A percentile compares a stretch with the other conserved stretches of the same genome.
Evolutionary conservation across 2,113 vertebrate species (phyloP).

Genomic region (Amphilophus citrinellus): DNA sequence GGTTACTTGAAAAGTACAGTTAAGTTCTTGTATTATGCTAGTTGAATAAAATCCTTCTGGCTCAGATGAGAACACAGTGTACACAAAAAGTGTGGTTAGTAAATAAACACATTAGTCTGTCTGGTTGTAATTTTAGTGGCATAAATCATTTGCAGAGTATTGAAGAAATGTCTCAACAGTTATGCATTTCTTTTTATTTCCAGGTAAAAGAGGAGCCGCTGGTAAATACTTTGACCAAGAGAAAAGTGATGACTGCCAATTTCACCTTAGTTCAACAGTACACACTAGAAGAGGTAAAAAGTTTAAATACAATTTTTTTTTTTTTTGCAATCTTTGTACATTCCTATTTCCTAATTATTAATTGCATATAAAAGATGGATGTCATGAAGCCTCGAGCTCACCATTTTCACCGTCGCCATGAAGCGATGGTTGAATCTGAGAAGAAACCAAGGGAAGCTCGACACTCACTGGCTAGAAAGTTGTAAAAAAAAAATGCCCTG

Average conservation of each 20-base stretch:
- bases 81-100: not conserved
- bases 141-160: not conserved
- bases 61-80: not conserved
- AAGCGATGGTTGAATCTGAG: not conserved
- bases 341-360: not conserved
- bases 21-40: not conserved
- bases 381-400: not conserved
- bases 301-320: not conserved
- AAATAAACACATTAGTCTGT: not conserved
- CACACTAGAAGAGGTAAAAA: slow-evolving; percentile 88
- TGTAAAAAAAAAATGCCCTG: not conserved
- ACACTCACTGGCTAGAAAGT: not conserved
- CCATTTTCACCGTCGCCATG: not conserved
- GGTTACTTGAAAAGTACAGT: too few relatives aligned
- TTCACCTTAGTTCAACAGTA: slow-evolving; percentile 87
- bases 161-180: not conserved
- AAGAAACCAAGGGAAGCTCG: too few relatives aligned
- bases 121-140: not conserved
- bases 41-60: not conserved
- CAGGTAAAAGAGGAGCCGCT: slow-evolving; percentile 91
- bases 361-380: not conserved
- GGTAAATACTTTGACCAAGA: slow-evolving; percentile 90
- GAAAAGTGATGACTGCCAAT: slow-evolving; percentile 86
- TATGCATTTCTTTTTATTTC: not conserved
- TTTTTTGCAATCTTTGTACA: not conserved